Base-by-base conservation (phyloP, 2,113 vertebrate species). In the Nycticebus coucang region DNA sequence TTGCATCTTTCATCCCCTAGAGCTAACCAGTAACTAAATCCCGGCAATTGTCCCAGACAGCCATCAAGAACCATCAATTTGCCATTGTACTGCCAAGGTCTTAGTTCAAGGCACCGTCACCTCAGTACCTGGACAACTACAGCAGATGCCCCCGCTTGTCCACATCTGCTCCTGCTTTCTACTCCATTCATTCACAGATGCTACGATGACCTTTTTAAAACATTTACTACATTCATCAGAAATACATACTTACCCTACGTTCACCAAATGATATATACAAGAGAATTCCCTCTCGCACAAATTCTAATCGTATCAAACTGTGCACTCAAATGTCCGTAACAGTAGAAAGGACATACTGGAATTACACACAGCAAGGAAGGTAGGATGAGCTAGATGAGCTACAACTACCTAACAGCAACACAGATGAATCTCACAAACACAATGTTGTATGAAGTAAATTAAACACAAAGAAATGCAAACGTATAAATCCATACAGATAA, bases 311-410 rank as follows among this genome's bases (percentile, higher is more conserved):
- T 17, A 74, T 50, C 69, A 17, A 82, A 53, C 8, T 13, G 35
- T 18, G 62, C 3, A 55, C 7, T 8, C 17, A 68, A 41, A 60
- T 1, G 37, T 41, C 35, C 62, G 0, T 14, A 53, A 37, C 2
- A 3, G 53, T 18, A 59, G 59, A 45, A 62, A 83, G 17, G 28
- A 35, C 22, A 1, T 10, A 4, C 4, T 12, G 18, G 64, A 87
- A 33, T 53, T 66, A 26, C 53, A 57, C 15, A 60, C 1, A 7
- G 53, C 33, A 59, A 45, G 55, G 33, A 55, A 74, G 13, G 9
- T n/a, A 62, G n/a, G 80, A 62, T 7, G 15, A 62, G 22, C 55
- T 82, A 55, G 80, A 62, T 7, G 15, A 62, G 22, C 55, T 82
- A 55, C 68, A 60, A 35, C 1, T 7, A 28, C 21, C 21, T 6